Percentiles rank a stretch among this genome's conserved stretches.
Conservation (phyloP, 2,888 invertebrate genomes). For the Priocnemis perturbator region DNA sequence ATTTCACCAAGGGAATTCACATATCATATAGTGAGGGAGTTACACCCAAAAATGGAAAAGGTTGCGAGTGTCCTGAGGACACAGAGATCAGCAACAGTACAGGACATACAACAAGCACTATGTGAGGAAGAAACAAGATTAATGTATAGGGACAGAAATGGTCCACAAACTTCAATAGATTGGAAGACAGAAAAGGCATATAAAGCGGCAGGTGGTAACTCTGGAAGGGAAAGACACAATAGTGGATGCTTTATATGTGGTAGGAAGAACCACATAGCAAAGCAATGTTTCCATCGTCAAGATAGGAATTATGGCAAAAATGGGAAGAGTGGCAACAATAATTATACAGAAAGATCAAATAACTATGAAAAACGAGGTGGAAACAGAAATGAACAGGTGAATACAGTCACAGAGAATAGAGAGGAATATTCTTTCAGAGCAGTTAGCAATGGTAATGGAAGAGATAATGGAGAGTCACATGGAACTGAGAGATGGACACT, state of each 20-base stretch:
- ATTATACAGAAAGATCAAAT: neutral
- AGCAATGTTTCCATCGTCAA: too few species aligned
- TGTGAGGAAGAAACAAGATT: slow-evolving; percentile 7
- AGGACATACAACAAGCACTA: slow-evolving; percentile 11
- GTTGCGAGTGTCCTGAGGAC: neutral
- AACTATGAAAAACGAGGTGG: neutral
- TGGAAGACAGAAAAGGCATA: too few species aligned
- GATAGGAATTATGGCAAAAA: too few species aligned
- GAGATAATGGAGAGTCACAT: neutral
- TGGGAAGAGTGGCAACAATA: neutral
- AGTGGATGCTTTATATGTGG: too few species aligned
- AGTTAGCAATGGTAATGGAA: neutral
- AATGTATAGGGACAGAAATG: neutral
- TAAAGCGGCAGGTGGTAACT: too few species aligned
- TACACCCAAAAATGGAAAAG: neutral
- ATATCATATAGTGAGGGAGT: slow-evolving; percentile 3
- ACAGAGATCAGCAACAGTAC: neutral
- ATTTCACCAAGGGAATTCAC: neutral
- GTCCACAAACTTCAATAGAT: neutral
- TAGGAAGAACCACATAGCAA: too few species aligned
- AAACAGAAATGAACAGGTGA: neutral
- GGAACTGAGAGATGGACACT: slow-evolving; percentile 10
- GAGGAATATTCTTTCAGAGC: neutral
- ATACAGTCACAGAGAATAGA: neutral
- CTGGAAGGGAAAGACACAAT: too few species aligned